These are phyloP conservation scores for Poecilia velifera DNA, from an alignment of 2,797 vertebrate genomes.

Conservation along the genomic window DNA sequence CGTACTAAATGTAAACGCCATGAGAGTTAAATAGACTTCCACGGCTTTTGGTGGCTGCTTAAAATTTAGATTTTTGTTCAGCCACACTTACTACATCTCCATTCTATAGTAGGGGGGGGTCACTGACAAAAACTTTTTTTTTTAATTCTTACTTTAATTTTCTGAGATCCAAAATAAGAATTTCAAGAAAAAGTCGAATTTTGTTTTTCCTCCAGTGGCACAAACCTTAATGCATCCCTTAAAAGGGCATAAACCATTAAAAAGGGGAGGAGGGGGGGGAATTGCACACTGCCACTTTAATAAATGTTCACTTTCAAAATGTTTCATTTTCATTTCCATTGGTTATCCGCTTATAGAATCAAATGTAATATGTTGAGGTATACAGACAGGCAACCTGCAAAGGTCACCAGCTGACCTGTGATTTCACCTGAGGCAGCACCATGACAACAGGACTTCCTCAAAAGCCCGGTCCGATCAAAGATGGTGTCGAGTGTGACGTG, in stretches of 20 bases:
- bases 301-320: background rate
- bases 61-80: background rate
- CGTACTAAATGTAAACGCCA: too few relatives aligned
- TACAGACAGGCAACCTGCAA: background rate
- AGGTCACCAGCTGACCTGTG: background rate
- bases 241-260: too few relatives aligned
- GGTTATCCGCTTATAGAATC: background rate
- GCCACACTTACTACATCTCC: background rate
- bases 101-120: background rate
- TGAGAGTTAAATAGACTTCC: background rate
- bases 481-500: background rate
- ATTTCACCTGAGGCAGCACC: background rate
- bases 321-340: background rate
- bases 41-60: background rate
- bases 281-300: background rate
- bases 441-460: background rate
- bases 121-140: too few relatives aligned
- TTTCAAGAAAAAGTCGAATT: too few relatives aligned
- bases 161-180: too few relatives aligned
- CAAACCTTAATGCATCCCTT: too few relatives aligned
- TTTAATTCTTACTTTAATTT: too few relatives aligned
- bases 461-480: background rate
- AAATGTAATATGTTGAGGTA: background rate
- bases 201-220: too few relatives aligned
- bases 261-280: too few relatives aligned